These are phyloP conservation scores for Chymomyza costata DNA, from an alignment of 1,140 invertebrate genomes.

Conservation along the genomic window DNA sequence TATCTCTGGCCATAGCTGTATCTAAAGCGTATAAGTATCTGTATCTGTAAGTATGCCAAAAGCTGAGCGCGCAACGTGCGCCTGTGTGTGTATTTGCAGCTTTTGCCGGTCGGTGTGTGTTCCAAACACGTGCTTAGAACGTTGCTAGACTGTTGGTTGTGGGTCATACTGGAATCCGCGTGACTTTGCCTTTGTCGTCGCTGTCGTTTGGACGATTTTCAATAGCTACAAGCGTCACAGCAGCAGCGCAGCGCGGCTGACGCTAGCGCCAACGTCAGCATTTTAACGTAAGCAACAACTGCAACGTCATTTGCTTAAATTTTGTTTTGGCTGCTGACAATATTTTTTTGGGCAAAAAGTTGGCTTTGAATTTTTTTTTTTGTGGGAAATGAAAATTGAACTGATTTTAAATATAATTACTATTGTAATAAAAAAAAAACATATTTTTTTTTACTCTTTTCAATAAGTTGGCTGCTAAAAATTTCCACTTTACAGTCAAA, in stretches of 20 bases:
- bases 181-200: constrained; percentile 54
- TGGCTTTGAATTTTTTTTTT: too few species aligned
- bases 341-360: too few species aligned
- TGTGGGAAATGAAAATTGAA: too few species aligned
- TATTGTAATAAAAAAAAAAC: too few species aligned
- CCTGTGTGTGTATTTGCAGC: neutral
- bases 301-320: too few species aligned
- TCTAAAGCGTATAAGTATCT: constrained; percentile 9
- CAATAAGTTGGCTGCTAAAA: too few species aligned
- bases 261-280: too few species aligned
- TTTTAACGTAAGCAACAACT: too few species aligned
- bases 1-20: neutral
- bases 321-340: too few species aligned
- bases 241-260: neutral
- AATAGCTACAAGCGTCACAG: constrained; percentile 8
- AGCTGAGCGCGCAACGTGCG: constrained; percentile 48
- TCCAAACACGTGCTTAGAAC: constrained; percentile 74
- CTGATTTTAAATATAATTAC: too few species aligned
- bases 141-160: constrained; percentile 72
- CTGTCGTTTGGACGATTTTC: constrained; percentile 13
- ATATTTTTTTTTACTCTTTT: too few species aligned
- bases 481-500: too few species aligned
- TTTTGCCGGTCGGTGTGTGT: constrained; percentile 51
- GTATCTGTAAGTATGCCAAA: constrained; percentile 47
- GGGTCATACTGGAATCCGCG: constrained; percentile 74